Percentiles rank a stretch among this genome's conserved stretches.
phyloP scores from a whole-genome alignment of 2,888 invertebrate species.

The Polyploca ridens region DNA sequence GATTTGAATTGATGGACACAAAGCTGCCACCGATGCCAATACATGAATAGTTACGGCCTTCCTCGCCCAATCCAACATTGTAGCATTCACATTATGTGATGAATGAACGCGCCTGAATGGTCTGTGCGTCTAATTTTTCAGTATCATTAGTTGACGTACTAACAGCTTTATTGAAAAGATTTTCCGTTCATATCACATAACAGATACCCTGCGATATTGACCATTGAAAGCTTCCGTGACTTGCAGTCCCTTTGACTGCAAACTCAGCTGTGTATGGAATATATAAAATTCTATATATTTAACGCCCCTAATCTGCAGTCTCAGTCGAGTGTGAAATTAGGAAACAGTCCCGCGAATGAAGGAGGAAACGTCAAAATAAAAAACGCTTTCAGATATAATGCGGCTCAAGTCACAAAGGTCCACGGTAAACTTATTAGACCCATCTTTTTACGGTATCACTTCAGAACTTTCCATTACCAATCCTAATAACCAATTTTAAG shows the following conservation, averaged over 20 bases:
- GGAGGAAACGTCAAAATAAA: slow-evolving; percentile 39
- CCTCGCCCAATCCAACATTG: slow-evolving; percentile 74
- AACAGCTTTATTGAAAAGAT: slow-evolving; percentile 40
- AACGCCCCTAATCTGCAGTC: slow-evolving; percentile 37
- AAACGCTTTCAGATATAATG: slow-evolving; percentile 47
- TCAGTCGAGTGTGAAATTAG: slow-evolving; percentile 58
- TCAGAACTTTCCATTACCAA: slow-evolving; percentile 26
- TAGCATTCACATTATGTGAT: slow-evolving; percentile 60
- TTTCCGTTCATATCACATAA: slow-evolving; percentile 38
- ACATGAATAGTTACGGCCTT: slow-evolving; percentile 74
- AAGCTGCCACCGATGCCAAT: slow-evolving; percentile 57
- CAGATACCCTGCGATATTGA: slow-evolving; percentile 19
- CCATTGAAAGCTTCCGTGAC: slow-evolving; percentile 24
- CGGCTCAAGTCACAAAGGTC: slow-evolving; percentile 38
- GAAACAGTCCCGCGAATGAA: slow-evolving; percentile 51
- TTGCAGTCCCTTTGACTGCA: background rate
- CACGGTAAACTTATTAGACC: slow-evolving; percentile 30
- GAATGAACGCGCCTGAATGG: slow-evolving; percentile 67
- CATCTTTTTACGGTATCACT: slow-evolving; percentile 27
- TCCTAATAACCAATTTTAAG: background rate
- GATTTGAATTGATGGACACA: slow-evolving; percentile 47
- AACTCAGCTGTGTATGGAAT: slow-evolving; percentile 10
- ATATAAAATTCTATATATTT: slow-evolving; percentile 39
- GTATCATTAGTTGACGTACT: slow-evolving; percentile 48
- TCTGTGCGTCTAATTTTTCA: slow-evolving; percentile 62